Evolutionary conservation across 2,797 vertebrate genomes (phyloP).

Genomic region (Acanthornis magna): DNA sequence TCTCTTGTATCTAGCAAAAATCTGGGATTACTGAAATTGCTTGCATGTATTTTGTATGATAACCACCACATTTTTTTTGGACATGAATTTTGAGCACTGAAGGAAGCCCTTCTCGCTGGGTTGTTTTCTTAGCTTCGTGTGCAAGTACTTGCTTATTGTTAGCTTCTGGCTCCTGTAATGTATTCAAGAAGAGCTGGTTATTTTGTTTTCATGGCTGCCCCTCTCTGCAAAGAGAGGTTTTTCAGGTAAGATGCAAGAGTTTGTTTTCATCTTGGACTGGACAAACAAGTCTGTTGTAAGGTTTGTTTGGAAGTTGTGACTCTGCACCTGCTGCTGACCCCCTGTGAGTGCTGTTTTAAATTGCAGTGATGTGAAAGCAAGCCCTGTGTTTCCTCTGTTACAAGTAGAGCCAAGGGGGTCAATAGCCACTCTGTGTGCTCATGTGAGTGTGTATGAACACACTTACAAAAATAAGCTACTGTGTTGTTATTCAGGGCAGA

Average conservation of each 20-base stretch:
- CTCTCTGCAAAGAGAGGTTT: background rate
- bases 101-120: background rate
- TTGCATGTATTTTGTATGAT: background rate
- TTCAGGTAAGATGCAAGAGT: background rate
- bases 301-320: background rate
- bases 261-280: background rate
- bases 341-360: background rate
- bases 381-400: background rate
- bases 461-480: background rate
- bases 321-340: conserved; percentile 10
- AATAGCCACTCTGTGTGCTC: background rate
- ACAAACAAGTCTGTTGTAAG: background rate
- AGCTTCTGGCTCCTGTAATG: background rate
- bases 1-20: background rate
- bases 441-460: accelerated
- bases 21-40: background rate
- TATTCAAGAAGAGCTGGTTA: background rate
- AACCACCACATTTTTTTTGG: background rate
- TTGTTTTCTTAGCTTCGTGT: background rate
- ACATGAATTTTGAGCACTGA: background rate
- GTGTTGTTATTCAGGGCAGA: background rate
- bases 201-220: background rate
- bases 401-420: background rate
- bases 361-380: background rate
- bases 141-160: background rate